These are phyloP conservation scores for Scaptomyza cyrtandrae DNA, from an alignment of 2,888 invertebrate species.

Conservation along the genomic window DNA sequence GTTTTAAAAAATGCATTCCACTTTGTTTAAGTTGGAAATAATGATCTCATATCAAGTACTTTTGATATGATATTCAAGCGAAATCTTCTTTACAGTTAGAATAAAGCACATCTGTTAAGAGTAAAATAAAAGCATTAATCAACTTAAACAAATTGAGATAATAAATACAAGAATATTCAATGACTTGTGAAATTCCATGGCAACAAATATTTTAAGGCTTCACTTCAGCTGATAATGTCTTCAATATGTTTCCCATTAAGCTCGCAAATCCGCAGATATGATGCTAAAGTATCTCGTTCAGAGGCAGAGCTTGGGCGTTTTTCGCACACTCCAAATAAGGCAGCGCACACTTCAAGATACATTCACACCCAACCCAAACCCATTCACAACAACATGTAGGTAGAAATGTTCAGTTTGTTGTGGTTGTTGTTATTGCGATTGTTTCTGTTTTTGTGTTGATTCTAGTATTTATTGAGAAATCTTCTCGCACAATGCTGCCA, in stretches of 20 bases:
- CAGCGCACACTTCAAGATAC: slow-evolving; percentile 68
- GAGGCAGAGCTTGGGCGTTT: slow-evolving; percentile 69
- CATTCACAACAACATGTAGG: slow-evolving; percentile 22
- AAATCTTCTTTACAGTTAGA: not conserved
- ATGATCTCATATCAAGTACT: slow-evolving; percentile 38
- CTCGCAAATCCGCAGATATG: slow-evolving; percentile 15
- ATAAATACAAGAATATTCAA: not conserved
- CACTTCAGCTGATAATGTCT: slow-evolving; percentile 31
- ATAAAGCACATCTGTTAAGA: not conserved
- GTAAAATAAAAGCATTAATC: not conserved
- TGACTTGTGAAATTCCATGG: slow-evolving; percentile 21
- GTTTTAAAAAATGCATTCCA: not conserved
- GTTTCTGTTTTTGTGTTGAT: not conserved
- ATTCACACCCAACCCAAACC: slow-evolving; percentile 58
- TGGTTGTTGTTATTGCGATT: slow-evolving; percentile 7
- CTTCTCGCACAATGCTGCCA: not conserved
- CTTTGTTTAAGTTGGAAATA: too few relatives aligned
- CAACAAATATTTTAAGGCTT: slow-evolving; percentile 23
- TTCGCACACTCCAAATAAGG: slow-evolving; percentile 61
- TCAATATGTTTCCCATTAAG: slow-evolving; percentile 24
- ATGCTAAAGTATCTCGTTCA: not conserved
- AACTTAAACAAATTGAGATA: not conserved
- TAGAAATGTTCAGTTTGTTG: not conserved
- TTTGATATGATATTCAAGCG: not conserved
- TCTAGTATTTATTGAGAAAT: not conserved